A percentile compares a stretch with the other conserved stretches of the same genome.
Conservation (phyloP, 2,113 vertebrate species). For the Myotis brandtii region DNA sequence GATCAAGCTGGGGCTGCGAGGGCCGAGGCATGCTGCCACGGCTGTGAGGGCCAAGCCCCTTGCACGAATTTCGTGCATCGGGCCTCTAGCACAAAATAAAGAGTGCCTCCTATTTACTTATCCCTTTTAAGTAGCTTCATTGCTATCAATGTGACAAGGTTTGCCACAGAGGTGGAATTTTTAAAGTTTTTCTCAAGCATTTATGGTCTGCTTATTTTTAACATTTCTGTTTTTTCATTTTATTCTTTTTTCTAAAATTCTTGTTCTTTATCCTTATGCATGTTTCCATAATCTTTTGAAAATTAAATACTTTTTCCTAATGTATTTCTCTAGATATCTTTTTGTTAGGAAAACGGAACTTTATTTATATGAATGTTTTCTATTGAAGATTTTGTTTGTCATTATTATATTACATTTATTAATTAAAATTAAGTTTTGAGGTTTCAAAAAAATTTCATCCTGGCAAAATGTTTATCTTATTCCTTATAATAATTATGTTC, state of each 20-base stretch:
- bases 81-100: not conserved
- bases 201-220: constrained; percentile 51
- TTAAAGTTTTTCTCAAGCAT: constrained; percentile 38
- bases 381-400: constrained; percentile 44
- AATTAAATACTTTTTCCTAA: constrained; percentile 56
- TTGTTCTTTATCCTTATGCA: constrained; percentile 58
- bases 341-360: constrained; percentile 55
- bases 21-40: no score
- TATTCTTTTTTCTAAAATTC: constrained; percentile 65
- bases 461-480: constrained; percentile 49
- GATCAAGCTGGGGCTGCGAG: no score
- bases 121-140: not conserved
- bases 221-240: constrained; percentile 51
- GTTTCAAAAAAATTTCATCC: constrained; percentile 44
- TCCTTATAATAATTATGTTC: constrained; percentile 38
- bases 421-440: constrained; percentile 53
- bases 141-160: not conserved
- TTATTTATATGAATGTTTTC: constrained; percentile 43
- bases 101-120: not conserved
- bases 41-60: no score
- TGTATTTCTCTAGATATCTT: constrained; percentile 54
- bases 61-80: no score
- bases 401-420: constrained; percentile 46
- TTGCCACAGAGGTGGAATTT: constrained; percentile 15
- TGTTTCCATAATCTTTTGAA: constrained; percentile 53